These are phyloP conservation scores for Spodoptera littoralis DNA, from an alignment of 2,888 invertebrate genomes.

Conservation along the genomic window DNA sequence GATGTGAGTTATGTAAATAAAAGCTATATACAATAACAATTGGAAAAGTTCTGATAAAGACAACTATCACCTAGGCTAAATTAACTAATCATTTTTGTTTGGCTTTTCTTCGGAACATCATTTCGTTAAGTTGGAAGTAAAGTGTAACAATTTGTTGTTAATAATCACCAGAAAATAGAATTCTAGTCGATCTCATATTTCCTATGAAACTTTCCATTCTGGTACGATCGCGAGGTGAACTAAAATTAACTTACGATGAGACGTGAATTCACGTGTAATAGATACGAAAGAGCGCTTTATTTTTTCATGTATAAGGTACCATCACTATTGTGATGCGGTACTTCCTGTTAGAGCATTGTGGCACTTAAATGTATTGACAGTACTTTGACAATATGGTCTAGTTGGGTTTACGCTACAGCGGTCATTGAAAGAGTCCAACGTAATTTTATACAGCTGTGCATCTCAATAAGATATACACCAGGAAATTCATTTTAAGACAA, in stretches of 20 bases:
- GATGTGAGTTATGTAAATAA: too few relatives aligned
- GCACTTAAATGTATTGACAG: constrained; percentile 37
- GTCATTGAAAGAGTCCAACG: constrained; percentile 1
- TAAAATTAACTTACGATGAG: constrained; percentile 76
- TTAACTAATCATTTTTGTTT: not conserved
- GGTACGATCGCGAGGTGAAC: constrained; percentile 72
- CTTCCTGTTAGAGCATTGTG: constrained; percentile 42
- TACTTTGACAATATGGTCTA: constrained; percentile 31
- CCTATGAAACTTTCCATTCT: constrained; percentile 73
- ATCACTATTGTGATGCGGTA: constrained; percentile 44
- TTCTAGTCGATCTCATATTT: constrained; percentile 56
- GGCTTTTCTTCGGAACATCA: not conserved
- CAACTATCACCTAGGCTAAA: too few relatives aligned
- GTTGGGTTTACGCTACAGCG: constrained; percentile 21
- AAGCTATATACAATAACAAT: too few relatives aligned
- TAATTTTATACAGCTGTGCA: constrained; percentile 3
- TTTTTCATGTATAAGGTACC: constrained; percentile 40
- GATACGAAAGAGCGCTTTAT: constrained; percentile 59
- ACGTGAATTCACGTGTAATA: constrained; percentile 69
- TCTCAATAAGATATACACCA: constrained; percentile 9
- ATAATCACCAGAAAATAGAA: constrained; percentile 45
- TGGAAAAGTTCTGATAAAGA: not conserved
- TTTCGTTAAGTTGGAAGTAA: constrained; percentile 21
- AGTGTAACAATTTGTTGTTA: constrained; percentile 20
- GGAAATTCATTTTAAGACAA: constrained; percentile 8